Evolutionary conservation across 1,140 invertebrate species (phyloP).

Genomic region (Brachionus angularis): DNA sequence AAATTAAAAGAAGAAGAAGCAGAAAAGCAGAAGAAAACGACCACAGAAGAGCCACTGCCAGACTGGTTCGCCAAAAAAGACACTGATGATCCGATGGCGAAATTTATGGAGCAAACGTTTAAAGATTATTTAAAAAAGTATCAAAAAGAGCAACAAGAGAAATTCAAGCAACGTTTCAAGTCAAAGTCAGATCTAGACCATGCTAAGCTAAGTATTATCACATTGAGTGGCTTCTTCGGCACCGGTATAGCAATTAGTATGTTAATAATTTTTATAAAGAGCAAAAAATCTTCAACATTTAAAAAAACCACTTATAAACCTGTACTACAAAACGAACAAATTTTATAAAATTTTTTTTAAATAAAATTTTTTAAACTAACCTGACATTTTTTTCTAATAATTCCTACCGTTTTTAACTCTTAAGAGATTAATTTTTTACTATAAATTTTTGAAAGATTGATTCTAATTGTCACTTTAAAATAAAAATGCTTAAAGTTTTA

Average conservation of each 20-base stretch:
- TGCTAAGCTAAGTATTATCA: neutral
- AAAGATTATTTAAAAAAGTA: neutral
- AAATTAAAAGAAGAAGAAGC: constrained; percentile 24
- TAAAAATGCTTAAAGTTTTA: too few relatives aligned
- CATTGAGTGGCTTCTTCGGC: constrained; percentile 18
- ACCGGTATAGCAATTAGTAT: constrained; percentile 27
- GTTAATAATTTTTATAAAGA: constrained; percentile 4
- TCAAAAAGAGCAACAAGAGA: neutral
- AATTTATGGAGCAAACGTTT: neutral
- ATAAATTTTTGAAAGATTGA: too few relatives aligned
- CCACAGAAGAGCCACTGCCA: too few relatives aligned
- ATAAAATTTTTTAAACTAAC: neutral
- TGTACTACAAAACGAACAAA: neutral
- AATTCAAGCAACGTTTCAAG: neutral
- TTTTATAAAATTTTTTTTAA: too few relatives aligned
- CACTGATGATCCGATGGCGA: neutral
- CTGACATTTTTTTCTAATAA: neutral
- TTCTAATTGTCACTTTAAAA: too few relatives aligned
- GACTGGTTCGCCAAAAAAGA: too few relatives aligned
- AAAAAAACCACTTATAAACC: neutral
- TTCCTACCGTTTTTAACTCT: too few relatives aligned
- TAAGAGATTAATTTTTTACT: too few relatives aligned
- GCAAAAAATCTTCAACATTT: neutral
- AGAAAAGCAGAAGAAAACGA: too few relatives aligned
- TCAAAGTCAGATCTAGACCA: neutral